Evolutionary conservation across 2,888 invertebrate genomes (phyloP).

Genomic region (Helicoverpa assulta): DNA sequence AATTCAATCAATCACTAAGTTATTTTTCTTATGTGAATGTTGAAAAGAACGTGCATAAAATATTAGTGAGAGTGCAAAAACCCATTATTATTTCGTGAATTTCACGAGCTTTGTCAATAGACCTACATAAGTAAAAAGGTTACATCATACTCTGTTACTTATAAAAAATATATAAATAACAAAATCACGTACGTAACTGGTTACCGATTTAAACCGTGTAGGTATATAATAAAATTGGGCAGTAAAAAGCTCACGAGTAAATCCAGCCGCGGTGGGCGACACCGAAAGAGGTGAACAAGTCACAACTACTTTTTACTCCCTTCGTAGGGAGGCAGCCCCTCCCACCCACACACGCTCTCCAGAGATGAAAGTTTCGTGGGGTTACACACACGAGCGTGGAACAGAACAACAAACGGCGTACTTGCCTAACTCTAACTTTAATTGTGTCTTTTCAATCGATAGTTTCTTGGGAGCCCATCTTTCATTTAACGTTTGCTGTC

Average conservation of each 20-base stretch:
- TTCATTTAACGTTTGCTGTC: slow-evolving; percentile 72
- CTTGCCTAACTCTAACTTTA: slow-evolving; percentile 89
- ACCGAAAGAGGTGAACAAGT: slow-evolving; percentile 90
- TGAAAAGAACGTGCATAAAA: neutral
- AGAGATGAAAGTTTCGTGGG: slow-evolving; percentile 90
- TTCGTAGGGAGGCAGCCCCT: slow-evolving; percentile 80
- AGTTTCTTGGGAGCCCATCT: slow-evolving; percentile 77
- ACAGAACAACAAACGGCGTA: slow-evolving; percentile 87
- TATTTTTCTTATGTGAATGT: neutral
- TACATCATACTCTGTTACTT: too few relatives aligned
- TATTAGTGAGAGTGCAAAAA: neutral
- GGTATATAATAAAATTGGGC: slow-evolving; percentile 63
- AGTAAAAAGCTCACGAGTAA: slow-evolving; percentile 78
- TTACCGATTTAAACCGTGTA: slow-evolving; percentile 62
- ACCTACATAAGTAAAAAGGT: too few relatives aligned
- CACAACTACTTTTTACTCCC: slow-evolving; percentile 90
- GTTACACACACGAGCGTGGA: slow-evolving; percentile 84
- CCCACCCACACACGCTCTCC: slow-evolving; percentile 78
- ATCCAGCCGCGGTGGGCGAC: slow-evolving; percentile 84
- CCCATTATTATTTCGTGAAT: neutral
- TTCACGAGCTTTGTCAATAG: neutral
- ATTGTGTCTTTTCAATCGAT: slow-evolving; percentile 90
- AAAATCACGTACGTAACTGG: slow-evolving; percentile 37
- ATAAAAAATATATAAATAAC: slow-evolving; percentile 19
- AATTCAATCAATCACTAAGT: slow-evolving; percentile 2